These are phyloP conservation scores for Polyommatus icarus DNA, from an alignment of 2,888 invertebrate species.

Conservation along the genomic window DNA sequence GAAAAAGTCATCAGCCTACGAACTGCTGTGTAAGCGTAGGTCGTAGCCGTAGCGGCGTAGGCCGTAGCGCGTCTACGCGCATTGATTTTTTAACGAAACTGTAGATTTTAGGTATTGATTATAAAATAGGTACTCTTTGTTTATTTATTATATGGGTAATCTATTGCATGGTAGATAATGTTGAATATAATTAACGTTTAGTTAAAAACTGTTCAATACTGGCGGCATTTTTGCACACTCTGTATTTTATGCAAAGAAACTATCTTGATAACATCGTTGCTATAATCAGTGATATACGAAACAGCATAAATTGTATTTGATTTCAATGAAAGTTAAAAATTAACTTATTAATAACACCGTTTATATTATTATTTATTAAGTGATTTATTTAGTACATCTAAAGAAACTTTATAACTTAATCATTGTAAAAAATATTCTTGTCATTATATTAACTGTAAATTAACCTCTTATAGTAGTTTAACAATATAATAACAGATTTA, in stretches of 20 bases:
- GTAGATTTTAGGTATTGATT: background rate
- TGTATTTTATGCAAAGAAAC: background rate
- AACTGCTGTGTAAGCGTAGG: background rate
- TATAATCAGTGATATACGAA: background rate
- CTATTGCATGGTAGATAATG: constrained; percentile 7
- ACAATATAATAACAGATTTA: background rate
- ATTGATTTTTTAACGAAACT: background rate
- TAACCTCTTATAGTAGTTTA: background rate
- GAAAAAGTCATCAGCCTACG: background rate
- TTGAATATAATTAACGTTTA: background rate
- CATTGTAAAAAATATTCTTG: background rate
- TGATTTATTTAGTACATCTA: background rate
- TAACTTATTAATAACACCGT: background rate
- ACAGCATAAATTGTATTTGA: background rate
- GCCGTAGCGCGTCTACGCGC: background rate
- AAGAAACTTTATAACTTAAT: background rate
- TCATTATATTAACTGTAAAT: background rate
- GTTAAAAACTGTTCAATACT: background rate
- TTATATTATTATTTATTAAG: background rate
- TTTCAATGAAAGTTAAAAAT: background rate
- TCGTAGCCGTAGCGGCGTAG: constrained; percentile 11
- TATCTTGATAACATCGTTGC: constrained; percentile 13
- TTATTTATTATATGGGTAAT: background rate
- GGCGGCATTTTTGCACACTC: background rate
- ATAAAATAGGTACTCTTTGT: background rate